These are phyloP conservation scores for Toxostoma redivivum DNA, from an alignment of 2,113 vertebrate species.

Conservation along the genomic window DNA sequence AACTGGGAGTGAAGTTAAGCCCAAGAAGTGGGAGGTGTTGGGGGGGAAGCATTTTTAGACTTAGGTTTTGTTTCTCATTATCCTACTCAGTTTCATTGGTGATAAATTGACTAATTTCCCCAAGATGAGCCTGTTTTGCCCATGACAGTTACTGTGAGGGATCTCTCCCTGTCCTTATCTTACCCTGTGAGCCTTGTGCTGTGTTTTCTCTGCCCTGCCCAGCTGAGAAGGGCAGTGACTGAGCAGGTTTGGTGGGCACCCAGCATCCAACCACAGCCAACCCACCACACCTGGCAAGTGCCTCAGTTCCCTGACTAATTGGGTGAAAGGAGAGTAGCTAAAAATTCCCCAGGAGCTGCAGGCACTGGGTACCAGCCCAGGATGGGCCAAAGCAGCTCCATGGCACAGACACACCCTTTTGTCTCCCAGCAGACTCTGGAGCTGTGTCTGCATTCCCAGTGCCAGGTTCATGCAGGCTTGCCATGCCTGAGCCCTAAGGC, in stretches of 20 bases:
- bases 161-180: neutral
- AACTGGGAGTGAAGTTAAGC: neutral
- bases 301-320: fast-evolving
- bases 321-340: fast-evolving
- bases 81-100: neutral
- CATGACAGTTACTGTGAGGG: neutral
- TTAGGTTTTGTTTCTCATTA: neutral
- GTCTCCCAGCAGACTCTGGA: neutral
- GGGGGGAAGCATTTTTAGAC: neutral
- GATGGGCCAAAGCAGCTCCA: neutral
- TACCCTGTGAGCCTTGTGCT: fast-evolving
- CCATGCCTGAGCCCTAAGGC: neutral
- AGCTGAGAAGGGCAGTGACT: neutral
- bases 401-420: neutral
- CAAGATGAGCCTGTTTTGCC: neutral
- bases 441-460: neutral
- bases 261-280: neutral
- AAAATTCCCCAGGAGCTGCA: fast-evolving
- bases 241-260: neutral
- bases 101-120: neutral
- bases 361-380: fast-evolving
- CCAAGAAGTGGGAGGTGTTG: neutral
- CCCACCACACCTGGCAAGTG: neutral
- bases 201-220: neutral
- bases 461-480: neutral